These are phyloP conservation scores for Boleophthalmus pectinirostris DNA, from an alignment of 2,113 vertebrate genomes.

Conservation along the genomic window DNA sequence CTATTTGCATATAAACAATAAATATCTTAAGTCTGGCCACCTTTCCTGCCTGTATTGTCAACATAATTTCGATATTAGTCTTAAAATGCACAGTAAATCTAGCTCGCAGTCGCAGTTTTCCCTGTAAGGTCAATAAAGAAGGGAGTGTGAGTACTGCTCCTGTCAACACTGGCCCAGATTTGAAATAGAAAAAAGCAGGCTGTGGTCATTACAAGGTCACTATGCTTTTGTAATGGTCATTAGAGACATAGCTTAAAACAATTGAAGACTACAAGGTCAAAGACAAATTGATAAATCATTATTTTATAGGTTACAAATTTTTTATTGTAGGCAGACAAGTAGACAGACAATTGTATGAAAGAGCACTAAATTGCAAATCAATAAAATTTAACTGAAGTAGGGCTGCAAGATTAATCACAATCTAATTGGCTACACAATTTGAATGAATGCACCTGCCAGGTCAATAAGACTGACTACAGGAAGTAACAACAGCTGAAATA, in stretches of 20 bases:
- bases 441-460: too few relatives aligned
- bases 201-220: conserved; percentile 1
- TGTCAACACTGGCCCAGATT: conserved; percentile 9
- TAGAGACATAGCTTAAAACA: background rate
- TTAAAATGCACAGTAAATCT: background rate
- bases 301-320: too few relatives aligned
- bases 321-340: background rate
- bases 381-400: background rate
- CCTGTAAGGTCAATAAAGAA: background rate
- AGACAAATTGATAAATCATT: background rate
- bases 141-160: background rate
- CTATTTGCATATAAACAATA: conserved; percentile 20
- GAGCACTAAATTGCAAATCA: background rate
- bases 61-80: accelerated
- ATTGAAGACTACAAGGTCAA: background rate
- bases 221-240: background rate
- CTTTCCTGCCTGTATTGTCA: background rate
- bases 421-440: too few relatives aligned
- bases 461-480: too few relatives aligned
- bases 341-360: background rate
- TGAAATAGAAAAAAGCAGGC: background rate
- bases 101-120: background rate
- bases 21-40: conserved; percentile 5
- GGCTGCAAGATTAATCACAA: too few relatives aligned
- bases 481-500: too few relatives aligned